Conservation (phyloP, 2,888 invertebrate species). For the Periphyllus acericola region DNA sequence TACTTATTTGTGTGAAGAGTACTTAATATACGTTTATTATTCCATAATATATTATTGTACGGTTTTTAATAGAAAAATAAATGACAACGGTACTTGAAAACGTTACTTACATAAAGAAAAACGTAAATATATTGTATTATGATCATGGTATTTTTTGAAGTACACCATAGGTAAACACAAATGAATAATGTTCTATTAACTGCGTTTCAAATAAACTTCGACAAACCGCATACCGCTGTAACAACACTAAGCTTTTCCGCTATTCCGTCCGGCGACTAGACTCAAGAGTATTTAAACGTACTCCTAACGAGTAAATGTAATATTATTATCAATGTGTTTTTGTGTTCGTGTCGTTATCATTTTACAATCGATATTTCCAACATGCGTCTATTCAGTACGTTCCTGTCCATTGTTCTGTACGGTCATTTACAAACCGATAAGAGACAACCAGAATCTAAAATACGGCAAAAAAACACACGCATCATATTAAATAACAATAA, state of each 20-base stretch:
- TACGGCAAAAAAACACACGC: neutral
- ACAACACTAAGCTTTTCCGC: neutral
- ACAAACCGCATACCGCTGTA: neutral
- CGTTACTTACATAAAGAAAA: conserved; percentile 42
- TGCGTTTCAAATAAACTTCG: neutral
- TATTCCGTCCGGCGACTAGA: neutral
- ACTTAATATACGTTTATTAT: neutral
- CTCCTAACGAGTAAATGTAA: neutral
- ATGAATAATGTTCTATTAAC: conserved; percentile 29
- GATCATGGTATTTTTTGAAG: conserved; percentile 33
- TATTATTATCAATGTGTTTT: neutral
- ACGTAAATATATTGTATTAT: conserved; percentile 23
- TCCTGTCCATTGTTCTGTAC: neutral
- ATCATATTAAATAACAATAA: neutral
- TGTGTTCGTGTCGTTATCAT: neutral
- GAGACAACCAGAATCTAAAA: neutral
- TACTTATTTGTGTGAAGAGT: neutral
- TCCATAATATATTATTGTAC: neutral
- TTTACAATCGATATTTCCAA: conserved; percentile 1
- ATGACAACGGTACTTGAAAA: conserved; percentile 4
- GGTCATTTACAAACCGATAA: conserved; percentile 14
- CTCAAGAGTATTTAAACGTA: neutral
- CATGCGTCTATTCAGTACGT: neutral
- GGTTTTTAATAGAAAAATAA: neutral
- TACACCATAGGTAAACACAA: conserved; percentile 12